Base-by-base conservation (phyloP, 2,888 invertebrate species). In the Nomada flava region DNA sequence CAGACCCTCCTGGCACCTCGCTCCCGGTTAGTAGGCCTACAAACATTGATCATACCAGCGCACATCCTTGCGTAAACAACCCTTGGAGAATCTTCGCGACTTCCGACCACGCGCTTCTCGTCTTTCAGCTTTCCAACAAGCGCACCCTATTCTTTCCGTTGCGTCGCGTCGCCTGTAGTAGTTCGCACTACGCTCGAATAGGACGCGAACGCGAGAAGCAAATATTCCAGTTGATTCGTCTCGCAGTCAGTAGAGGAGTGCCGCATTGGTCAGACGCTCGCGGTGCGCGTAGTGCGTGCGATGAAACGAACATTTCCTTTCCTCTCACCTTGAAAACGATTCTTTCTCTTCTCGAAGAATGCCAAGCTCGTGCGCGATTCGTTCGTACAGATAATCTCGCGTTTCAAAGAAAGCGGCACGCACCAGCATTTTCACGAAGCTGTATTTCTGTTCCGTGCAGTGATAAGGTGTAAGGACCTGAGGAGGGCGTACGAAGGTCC, bases 391-490 rank as follows among this genome's bases (percentile, higher is more conserved):
- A 57, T 57, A 13, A 9, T 53, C 7, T 53, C 53, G 9, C n/a
- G 53, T 7, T n/a, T 53, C 5, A 0, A 7, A 53, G 13, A 20
- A 13, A 57, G 26, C 57, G 57, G 0, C 11, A 10, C 3, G 13
- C 13, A 2, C 13, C 11, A 57, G 23, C 60, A 60, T 47, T 52
- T 65, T 80, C 59, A 79, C 53, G 10, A 13, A 65, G 23, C 20
- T 55, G 42, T 62, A 18, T 76, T 75, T 78, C 77, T 65, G 29
- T 77, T 69, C 76, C 63, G 83, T 79, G 72, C 95, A 97, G 97
- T 98, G 88, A 96, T 97, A 90, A 95, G 96, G 89, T 97, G 97
- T 93, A 95, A 95, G 91, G 97, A 97, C 92, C 95, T 98, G 84
- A 95, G 96, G 89, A 95, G 96, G 86, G 93, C 95, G 20, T 95